Evolutionary conservation across 2,888 invertebrate species (phyloP), one percentile per base, ranked within the genome.

Genomic region (Lepidochrysops patricia): DNA sequence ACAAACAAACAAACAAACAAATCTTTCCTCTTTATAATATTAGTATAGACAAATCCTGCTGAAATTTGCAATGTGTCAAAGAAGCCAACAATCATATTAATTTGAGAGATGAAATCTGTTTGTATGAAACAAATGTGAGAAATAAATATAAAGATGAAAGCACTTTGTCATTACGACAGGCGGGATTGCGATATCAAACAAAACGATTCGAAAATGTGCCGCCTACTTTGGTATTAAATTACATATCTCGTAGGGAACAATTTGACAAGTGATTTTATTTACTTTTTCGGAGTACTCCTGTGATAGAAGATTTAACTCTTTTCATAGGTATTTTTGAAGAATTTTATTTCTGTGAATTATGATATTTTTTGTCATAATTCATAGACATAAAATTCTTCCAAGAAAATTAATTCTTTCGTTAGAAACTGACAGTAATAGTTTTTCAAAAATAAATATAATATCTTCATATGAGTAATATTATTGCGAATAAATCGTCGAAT

Each of bases 201-300:
- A 76, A 76, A 70, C 68, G 72, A 66, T 70, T 69, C 65, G 67
- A 68, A 69, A 72, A 70, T 68, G 70, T 75, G 76, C 75, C 73
- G 73, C 72, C 67, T 72, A 75, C 76, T 72, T 74, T 74, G 75
- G 78, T 83, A 81, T 83, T 75, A 77, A 77, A 75, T 82, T 82
- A 81, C 77, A 43, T 76, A 75, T 74, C 72, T 68, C 66, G 70
- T 71, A 68, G 72, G 67, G 69, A 75, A 76, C 74, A 78, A 79
- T 81, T 80, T 72, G 74, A 50, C 48, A 48, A 49, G 19, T 23
- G 32, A 15, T 37, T 15, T 37, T 50, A 13, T 49, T 58, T 48
- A 43, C 43, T 12, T 9, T 9, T 43, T 43, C 37, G 2, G 15
- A 15, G 37, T 15, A 19, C 12, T 43, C 43, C 2, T 43, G 43